Evolutionary conservation across 1,140 invertebrate genomes (phyloP), one percentile per base, ranked within the genome.

Genomic region (Drosophila simulans): DNA sequence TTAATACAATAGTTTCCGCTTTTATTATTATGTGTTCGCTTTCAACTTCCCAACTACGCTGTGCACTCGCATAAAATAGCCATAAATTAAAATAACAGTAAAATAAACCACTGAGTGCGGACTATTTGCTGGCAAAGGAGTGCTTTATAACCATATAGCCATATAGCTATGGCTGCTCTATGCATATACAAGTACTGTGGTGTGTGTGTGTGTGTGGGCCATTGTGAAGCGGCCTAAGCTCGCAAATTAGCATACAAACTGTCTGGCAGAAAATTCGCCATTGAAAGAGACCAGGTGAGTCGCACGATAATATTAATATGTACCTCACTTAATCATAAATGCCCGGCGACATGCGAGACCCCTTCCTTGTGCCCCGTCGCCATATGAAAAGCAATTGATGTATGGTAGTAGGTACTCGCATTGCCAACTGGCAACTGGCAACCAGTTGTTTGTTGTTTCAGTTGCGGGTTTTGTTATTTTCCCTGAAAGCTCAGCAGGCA

Each of bases 1-100:
- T 88, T 88, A 88, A 88, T 88, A 88, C 84, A 88, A 88, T 88
- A 88, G 84, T 88, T 88, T 88, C 84, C 84, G 84, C 84, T 88
- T 89, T 88, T 89, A 89, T 88, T 88, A 88, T 88, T 88, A 84
- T 88, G 76, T 83, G 71, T 72, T 79, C 75, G 70, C 74, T 81
- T 70, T 52, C 60, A 68, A 77, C 70, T 80, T 80, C 68, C 73
- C 60, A 65, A 65, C 49, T 68, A 52, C 66, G 79, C 65, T 76
- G 80, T 68, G 72, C 76, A 83, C 73, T 88, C 80, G 84, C 84
- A 88, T 88, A 88, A 88, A 88, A 88, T 88, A 64, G 76, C 69
- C 80, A 88, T 88, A 88, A 88, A 88, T 88, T 89, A 88, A 89
- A 89, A 89, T 77, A 88, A 89, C 84, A 89, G 84, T 88, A 72